phyloP scores from a whole-genome alignment of 2,888 invertebrate species.

The Pemphredon lugubris region DNA sequence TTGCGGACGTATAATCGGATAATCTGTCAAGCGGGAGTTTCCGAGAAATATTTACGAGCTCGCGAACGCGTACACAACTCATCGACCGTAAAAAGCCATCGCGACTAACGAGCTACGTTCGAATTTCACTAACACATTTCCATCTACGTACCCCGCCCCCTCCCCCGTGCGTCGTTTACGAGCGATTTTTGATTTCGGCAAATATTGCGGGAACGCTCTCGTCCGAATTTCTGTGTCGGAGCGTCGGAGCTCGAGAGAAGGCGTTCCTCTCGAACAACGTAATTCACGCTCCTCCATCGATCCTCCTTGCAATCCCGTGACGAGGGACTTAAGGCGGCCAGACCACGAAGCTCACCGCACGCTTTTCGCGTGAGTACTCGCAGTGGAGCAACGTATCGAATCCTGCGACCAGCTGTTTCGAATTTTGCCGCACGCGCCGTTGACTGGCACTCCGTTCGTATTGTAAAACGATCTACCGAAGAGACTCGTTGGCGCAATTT shows the following conservation, averaged over 20 bases:
- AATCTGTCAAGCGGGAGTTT: conserved; percentile 49
- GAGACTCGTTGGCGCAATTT: no score
- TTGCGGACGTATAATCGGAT: conserved; percentile 53
- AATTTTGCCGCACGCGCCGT: background rate
- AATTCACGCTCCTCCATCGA: conserved; percentile 41
- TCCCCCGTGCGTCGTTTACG: no score
- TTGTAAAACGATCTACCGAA: no score
- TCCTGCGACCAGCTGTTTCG: conserved; percentile 3
- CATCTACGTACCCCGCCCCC: no score
- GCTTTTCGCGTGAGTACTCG: conserved; percentile 47
- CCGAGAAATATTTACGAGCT: conserved; percentile 53
- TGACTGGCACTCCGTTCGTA: no score
- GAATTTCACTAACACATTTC: conserved; percentile 37
- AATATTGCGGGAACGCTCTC: no score
- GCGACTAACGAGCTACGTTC: conserved; percentile 38
- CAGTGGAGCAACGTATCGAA: conserved; percentile 40
- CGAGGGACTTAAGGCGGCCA: conserved; percentile 30
- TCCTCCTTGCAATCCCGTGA: conserved; percentile 37
- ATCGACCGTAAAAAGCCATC: conserved; percentile 45
- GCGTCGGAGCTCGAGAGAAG: no score
- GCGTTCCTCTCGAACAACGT: conserved; percentile 27
- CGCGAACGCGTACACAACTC: conserved; percentile 42
- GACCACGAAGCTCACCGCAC: conserved; percentile 25
- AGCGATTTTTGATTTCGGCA: conserved; percentile 17
- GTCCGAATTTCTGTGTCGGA: no score